Percentiles rank a stretch among this genome's conserved stretches.
Conservation (phyloP, 2,113 vertebrate genomes). For the Ammospiza nelsoni region DNA sequence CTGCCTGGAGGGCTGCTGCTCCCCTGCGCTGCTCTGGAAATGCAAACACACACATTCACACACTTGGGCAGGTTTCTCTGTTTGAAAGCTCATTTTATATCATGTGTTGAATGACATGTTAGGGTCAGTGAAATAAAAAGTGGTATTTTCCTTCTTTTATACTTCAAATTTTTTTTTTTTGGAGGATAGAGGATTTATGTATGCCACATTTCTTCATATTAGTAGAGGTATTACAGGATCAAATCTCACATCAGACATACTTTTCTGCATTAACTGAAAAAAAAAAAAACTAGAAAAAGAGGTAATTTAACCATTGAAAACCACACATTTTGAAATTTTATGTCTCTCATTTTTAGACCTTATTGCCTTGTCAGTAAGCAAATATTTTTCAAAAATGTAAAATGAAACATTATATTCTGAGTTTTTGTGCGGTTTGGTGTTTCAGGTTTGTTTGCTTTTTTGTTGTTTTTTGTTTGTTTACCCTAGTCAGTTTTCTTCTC, state of each 20-base stretch:
- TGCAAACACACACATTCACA: background rate
- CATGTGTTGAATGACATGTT: background rate
- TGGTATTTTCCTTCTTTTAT: background rate
- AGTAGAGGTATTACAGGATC: background rate
- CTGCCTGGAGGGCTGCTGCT: background rate
- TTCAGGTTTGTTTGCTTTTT: rapidly evolving
- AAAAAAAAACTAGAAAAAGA: background rate
- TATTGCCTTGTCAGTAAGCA: background rate
- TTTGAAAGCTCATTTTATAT: background rate
- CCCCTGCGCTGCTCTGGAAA: background rate
- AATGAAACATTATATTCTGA: background rate
- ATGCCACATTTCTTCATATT: background rate
- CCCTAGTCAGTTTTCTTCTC: background rate
- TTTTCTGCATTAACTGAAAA: background rate
- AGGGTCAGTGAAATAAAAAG: background rate
- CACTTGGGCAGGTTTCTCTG: background rate
- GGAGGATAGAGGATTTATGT: background rate
- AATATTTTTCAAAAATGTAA: background rate
- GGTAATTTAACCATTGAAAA: background rate
- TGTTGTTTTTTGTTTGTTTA: too few species aligned
- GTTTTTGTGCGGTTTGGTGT: background rate
- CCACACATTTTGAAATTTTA: background rate
- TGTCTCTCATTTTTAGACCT: background rate
- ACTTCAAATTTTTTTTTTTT: background rate
- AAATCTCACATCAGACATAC: background rate